phyloP scores from a whole-genome alignment of 2,797 vertebrate species.

The Sardinella longiceps region DNA sequence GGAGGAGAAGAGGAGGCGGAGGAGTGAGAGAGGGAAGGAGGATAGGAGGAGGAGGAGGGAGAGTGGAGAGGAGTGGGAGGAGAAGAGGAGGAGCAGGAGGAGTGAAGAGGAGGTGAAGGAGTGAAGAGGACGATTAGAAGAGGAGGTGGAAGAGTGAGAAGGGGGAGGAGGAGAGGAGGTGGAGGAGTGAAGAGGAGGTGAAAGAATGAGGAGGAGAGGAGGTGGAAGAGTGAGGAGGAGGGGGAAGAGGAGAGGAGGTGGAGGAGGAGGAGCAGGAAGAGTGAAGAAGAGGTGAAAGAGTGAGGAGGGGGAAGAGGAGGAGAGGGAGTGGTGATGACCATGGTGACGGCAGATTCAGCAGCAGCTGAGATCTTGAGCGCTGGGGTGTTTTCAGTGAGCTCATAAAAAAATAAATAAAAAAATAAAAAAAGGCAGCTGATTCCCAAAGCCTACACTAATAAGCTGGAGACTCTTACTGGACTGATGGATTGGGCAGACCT shows the following conservation, averaged over 20 bases:
- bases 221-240: background rate
- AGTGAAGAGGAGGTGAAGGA: background rate
- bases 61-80: background rate
- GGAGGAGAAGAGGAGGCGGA: background rate
- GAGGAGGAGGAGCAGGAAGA: background rate
- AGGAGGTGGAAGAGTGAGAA: background rate
- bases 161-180: background rate
- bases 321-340: background rate
- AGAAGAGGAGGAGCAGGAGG: background rate
- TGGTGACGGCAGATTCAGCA: background rate
- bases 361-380: background rate
- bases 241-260: background rate
- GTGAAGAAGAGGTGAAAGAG: background rate
- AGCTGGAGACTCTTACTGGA: slow-evolving; percentile 12
- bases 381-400: background rate
- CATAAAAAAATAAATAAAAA: background rate
- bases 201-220: background rate
- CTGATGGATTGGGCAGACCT: background rate
- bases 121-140: background rate
- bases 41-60: too few relatives aligned
- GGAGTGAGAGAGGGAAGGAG: background rate
- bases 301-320: background rate
- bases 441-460: slow-evolving; percentile 13
- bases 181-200: background rate
- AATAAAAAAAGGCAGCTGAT: slow-evolving; percentile 15